Conservation (phyloP, 2,888 invertebrate species). For the Vanessa cardui region DNA sequence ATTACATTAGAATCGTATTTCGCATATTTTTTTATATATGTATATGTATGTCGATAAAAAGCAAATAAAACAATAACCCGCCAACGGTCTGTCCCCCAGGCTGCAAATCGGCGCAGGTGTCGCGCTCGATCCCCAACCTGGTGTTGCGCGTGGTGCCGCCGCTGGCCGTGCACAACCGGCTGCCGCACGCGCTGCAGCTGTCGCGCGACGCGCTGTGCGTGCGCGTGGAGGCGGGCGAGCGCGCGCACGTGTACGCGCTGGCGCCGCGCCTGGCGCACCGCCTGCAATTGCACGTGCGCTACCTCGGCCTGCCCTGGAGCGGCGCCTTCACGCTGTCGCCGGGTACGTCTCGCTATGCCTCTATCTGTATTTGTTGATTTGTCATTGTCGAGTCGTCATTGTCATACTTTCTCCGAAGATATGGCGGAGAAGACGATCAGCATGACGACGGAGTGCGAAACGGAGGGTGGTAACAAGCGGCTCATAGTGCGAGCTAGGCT, state of each 20-base stretch:
- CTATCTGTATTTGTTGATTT: too few species aligned
- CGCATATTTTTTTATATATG: too few species aligned
- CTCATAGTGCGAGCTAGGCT: slow-evolving; percentile 86
- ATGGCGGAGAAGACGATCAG: slow-evolving; percentile 85
- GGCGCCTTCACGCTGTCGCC: slow-evolving; percentile 87
- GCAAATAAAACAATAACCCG: too few species aligned
- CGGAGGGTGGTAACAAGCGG: slow-evolving; percentile 85
- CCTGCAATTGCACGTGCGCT: slow-evolving; percentile 78
- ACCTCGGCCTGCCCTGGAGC: slow-evolving; percentile 87
- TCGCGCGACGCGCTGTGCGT: slow-evolving; percentile 57
- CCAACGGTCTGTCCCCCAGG: slow-evolving; percentile 49
- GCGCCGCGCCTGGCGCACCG: slow-evolving; percentile 84
- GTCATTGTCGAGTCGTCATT: too few species aligned
- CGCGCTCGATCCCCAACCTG: slow-evolving; percentile 87
- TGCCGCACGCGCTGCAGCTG: slow-evolving; percentile 87
- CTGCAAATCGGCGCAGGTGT: slow-evolving; percentile 65
- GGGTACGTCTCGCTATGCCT: slow-evolving; percentile 54
- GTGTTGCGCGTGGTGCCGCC: slow-evolving; percentile 88
- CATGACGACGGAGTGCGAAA: slow-evolving; percentile 86
- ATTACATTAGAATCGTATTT: too few species aligned
- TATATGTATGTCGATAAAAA: too few species aligned
- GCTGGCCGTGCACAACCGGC: slow-evolving; percentile 87
- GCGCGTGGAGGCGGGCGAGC: slow-evolving; percentile 88
- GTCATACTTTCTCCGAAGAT: slow-evolving; percentile 62
- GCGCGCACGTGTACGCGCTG: slow-evolving; percentile 86